Conservation (phyloP, 2,113 vertebrate species). For the Trochalopteron elliotii region DNA sequence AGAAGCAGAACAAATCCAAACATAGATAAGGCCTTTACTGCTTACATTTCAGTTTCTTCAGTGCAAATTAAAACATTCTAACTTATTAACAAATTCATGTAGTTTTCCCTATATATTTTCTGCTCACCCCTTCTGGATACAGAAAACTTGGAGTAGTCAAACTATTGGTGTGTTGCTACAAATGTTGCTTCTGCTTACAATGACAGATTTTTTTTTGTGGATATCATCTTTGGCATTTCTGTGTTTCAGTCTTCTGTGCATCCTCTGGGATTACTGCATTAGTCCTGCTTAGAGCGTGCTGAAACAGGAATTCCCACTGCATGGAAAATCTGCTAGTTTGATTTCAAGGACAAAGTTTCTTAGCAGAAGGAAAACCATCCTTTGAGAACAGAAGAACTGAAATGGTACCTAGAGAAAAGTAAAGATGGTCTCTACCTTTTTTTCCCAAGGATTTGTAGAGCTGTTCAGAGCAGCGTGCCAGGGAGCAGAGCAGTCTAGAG, state of each 20-base stretch:
- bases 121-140: neutral
- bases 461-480: neutral
- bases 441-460: neutral
- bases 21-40: neutral
- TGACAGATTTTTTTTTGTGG: neutral
- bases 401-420: neutral
- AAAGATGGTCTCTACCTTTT: neutral
- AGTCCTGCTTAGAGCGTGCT: neutral
- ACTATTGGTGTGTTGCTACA: neutral
- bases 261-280: neutral
- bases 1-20: neutral
- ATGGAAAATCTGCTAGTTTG: neutral
- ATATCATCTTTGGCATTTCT: neutral
- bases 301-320: neutral
- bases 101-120: neutral
- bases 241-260: neutral
- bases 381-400: neutral
- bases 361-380: neutral
- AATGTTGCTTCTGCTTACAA: neutral
- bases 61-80: neutral
- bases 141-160: neutral
- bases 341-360: neutral
- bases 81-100: neutral
- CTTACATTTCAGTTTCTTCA: neutral
- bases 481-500: neutral